Percentiles rank a stretch among this genome's conserved stretches.
phyloP scores from a whole-genome alignment of 2,113 vertebrate genomes.

The Eudyptes chrysolophus region DNA sequence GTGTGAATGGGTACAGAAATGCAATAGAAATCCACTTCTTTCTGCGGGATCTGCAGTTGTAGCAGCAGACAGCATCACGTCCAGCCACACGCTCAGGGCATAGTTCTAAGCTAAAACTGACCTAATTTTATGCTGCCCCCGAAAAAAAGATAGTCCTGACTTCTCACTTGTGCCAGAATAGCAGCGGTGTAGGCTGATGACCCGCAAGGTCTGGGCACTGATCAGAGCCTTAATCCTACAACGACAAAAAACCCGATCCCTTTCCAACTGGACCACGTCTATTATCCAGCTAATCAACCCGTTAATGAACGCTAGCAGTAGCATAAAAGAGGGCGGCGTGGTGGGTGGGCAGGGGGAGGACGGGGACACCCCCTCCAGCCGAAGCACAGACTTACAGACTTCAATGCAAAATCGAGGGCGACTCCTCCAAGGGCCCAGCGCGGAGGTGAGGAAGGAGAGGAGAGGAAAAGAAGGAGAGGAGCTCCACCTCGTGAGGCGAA shows the following conservation, averaged over 20 bases:
- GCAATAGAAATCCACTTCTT: not conserved
- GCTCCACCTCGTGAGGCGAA: not conserved
- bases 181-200: not conserved
- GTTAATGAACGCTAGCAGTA: not conserved
- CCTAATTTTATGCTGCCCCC: not conserved
- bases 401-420: fast-evolving
- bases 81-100: not conserved
- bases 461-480: not conserved
- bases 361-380: not conserved
- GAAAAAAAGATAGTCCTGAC: not conserved
- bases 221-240: not conserved
- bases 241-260: not conserved
- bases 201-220: not conserved
- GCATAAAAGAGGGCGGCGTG: fast-evolving
- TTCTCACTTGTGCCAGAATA: not conserved
- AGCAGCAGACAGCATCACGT: not conserved
- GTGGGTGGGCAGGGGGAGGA: not conserved
- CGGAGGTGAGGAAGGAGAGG: not conserved
- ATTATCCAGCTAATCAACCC: not conserved
- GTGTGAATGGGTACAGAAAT: not conserved
- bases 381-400: not conserved
- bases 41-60: not conserved
- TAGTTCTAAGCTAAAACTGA: not conserved
- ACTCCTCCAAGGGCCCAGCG: not conserved
- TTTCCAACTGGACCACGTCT: not conserved